These are phyloP conservation scores for Sylvilagus floridanus DNA, from an alignment of 2,797 vertebrate species.

Conservation along the genomic window DNA sequence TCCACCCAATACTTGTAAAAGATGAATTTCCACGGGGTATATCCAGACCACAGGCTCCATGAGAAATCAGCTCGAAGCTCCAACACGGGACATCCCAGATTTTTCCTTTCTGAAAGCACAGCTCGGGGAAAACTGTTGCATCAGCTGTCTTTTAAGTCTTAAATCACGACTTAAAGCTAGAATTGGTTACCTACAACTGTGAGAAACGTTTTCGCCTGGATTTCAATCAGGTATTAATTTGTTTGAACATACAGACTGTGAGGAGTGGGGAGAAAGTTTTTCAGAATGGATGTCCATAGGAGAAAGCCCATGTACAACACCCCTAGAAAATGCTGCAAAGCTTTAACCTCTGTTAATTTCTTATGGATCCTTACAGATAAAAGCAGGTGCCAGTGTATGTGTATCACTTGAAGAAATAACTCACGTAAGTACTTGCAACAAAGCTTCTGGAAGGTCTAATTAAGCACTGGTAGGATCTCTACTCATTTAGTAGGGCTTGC, in stretches of 20 bases:
- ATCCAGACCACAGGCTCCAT: not conserved
- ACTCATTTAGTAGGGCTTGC: no score
- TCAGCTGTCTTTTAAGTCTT: no score
- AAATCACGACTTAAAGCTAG: not conserved
- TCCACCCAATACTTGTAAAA: not conserved
- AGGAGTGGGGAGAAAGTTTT: not conserved
- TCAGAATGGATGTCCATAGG: not conserved
- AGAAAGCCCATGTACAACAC: not conserved
- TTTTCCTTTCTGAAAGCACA: not conserved
- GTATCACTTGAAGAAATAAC: not conserved
- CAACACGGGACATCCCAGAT: fast-evolving
- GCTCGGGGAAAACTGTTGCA: not conserved
- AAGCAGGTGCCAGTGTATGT: not conserved
- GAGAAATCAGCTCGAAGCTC: not conserved
- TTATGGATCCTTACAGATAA: not conserved
- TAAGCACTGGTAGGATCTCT: not conserved
- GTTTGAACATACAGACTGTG: not conserved
- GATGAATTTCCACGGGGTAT: not conserved
- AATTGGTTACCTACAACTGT: not conserved
- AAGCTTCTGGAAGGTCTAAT: not conserved
- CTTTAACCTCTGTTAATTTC: not conserved
- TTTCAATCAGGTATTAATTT: not conserved
- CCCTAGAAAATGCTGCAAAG: not conserved
- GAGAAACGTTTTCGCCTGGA: not conserved
- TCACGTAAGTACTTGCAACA: not conserved